These are phyloP conservation scores for Epinotia brunnichana DNA, from an alignment of 2,888 invertebrate genomes.

Conservation along the genomic window DNA sequence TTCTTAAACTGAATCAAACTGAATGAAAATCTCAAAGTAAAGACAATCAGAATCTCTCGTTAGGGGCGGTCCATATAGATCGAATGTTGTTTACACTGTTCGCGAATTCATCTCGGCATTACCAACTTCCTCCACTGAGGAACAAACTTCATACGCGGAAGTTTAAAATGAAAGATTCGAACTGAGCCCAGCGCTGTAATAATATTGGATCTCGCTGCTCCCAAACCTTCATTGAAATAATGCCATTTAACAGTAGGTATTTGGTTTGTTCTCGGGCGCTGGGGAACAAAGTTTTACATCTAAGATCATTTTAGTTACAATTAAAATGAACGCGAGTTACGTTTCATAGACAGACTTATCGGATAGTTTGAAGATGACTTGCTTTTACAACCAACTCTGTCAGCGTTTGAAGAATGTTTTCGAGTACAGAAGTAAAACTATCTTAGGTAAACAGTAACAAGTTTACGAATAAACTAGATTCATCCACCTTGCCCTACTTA, in stretches of 20 bases:
- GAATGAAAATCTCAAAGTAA: slow-evolving; percentile 39
- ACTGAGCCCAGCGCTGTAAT: slow-evolving; percentile 55
- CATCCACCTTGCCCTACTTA: neutral
- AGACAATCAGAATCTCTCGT: slow-evolving; percentile 44
- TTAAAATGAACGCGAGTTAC: neutral
- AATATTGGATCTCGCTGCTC: slow-evolving; percentile 55
- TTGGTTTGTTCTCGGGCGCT: slow-evolving; percentile 20
- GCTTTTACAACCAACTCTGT: neutral
- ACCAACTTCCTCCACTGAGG: slow-evolving; percentile 47
- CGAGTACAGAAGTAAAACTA: slow-evolving; percentile 14
- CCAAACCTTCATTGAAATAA: slow-evolving; percentile 39
- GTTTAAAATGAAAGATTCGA: slow-evolving; percentile 73
- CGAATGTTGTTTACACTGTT: slow-evolving; percentile 50
- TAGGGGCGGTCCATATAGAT: slow-evolving; percentile 43
- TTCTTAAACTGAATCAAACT: slow-evolving; percentile 43
- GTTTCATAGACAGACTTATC: neutral
- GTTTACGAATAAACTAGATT: slow-evolving; percentile 29
- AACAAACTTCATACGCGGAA: slow-evolving; percentile 59
- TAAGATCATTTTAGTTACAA: slow-evolving; percentile 12
- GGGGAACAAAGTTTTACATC: slow-evolving; percentile 30
- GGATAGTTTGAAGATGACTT: neutral
- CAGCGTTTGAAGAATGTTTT: slow-evolving; percentile 10
- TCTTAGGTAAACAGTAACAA: slow-evolving; percentile 34
- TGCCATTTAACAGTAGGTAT: slow-evolving; percentile 37
- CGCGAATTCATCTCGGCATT: slow-evolving; percentile 51